A percentile compares a stretch with the other conserved stretches of the same genome.
Evolutionary conservation across 2,888 invertebrate species (phyloP).

Genomic region (Tinea semifulvella): DNA sequence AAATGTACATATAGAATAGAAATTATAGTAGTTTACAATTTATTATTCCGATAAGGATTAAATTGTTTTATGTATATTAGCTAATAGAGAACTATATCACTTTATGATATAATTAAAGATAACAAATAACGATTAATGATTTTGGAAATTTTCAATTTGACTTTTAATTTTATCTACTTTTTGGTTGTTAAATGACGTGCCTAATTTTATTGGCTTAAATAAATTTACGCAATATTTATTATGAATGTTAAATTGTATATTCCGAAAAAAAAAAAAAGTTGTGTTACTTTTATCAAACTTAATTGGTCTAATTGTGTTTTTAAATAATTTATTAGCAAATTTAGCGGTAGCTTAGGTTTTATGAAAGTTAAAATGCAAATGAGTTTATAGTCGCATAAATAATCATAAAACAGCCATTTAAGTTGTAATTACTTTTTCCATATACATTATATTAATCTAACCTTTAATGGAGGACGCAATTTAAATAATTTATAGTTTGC

Average conservation of each 20-base stretch:
- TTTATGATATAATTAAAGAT: not conserved
- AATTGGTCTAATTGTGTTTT: not conserved
- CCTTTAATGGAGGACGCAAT: constrained; percentile 11
- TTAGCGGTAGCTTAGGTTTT: not conserved
- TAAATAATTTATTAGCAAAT: not conserved
- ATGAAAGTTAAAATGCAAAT: constrained; percentile 10
- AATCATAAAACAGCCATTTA: constrained; percentile 8
- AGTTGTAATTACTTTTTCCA: constrained; percentile 9
- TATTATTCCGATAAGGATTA: not conserved
- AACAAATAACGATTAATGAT: not conserved
- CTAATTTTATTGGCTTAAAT: too few relatives aligned
- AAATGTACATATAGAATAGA: too few relatives aligned
- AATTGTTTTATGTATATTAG: not conserved
- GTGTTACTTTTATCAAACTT: not conserved
- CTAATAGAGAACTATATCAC: not conserved
- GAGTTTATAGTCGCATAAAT: constrained; percentile 1
- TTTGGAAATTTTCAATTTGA: not conserved
- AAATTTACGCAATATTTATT: too few relatives aligned
- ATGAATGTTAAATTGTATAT: too few relatives aligned
- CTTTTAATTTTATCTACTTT: too few relatives aligned
- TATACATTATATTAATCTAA: constrained; percentile 10
- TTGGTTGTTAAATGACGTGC: too few relatives aligned
- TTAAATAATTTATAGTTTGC: constrained; percentile 12
- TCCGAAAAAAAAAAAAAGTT: not conserved
- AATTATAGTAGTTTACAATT: too few relatives aligned